Evolutionary conservation across 92 coral and sea anemone genomes (phyloP), one percentile per base, ranked within the genome.

Genomic region (Isaurus tuberculatus): DNA sequence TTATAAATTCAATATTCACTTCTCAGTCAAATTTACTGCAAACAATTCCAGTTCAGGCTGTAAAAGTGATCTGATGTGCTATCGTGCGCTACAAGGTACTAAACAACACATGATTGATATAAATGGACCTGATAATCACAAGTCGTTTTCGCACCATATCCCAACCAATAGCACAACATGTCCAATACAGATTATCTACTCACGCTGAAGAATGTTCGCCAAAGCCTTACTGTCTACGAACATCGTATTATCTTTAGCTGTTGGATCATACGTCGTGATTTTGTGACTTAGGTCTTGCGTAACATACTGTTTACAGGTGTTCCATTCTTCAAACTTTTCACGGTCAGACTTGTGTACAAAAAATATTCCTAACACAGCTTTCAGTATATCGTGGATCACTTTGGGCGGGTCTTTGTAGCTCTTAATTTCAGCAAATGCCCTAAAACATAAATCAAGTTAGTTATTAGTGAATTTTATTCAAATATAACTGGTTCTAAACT

Each of bases 391-490:
- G 82, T 95, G 98, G 81, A 95, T 86, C 60, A 95, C 94, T 81
- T 93, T 95, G 3, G 98, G 98, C 17, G 98, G 98, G 57, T 95
- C 98, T 79, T 95, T 95, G 92, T 95, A 95, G 83, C 98, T 95
- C 78, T 95, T 95, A 78, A 95, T 91, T 83, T 95, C 98, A n/a
- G 98, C 98, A 61, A 95, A 95, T 17, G 98, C 98, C 57, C 98
- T 95, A 61, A 3, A 60, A 55, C 22, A 3, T 27, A 1, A 63
- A 63, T 63, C 16, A 63, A 10, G 33, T 26, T 26, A 49, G 57
- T 42, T 69, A 17, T 34, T 19, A 20, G 61, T 40, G 27, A 63
- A 63, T 5, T 0, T 5, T 55, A 5, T 17, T 55, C 10, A 6
- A n/a, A 3, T 27, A 29, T 11, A 63, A 5, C 69, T 9, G 33